Conservation (phyloP, 1,140 invertebrate genomes). For the Lasioglossum baleicum region DNA sequence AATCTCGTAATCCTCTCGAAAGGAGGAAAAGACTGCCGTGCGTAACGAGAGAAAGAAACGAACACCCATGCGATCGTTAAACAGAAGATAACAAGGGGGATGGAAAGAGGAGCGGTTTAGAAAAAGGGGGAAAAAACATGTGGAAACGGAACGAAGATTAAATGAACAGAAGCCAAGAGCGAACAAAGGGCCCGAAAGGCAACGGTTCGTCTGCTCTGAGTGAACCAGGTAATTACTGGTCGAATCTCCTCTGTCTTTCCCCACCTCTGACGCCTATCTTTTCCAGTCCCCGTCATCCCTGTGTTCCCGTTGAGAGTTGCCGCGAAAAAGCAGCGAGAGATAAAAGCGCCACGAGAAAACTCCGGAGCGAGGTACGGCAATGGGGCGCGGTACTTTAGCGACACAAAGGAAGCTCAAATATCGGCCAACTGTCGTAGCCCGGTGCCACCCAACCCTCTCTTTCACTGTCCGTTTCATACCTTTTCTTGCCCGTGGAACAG, state of each 20-base stretch:
- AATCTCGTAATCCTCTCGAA: background rate
- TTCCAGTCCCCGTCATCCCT: conserved; percentile 25
- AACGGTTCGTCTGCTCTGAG: conserved; percentile 60
- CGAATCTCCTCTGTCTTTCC: conserved; percentile 51
- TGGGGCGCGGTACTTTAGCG: conserved; percentile 64
- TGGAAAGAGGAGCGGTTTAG: conserved; percentile 12
- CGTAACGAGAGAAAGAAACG: conserved; percentile 1
- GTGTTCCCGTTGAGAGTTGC: conserved; percentile 47
- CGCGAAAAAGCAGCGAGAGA: conserved; percentile 51
- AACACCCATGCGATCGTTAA: conserved; percentile 34
- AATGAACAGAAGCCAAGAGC: conserved; percentile 58
- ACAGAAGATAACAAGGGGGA: conserved; percentile 49
- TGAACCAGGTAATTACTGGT: conserved; percentile 65
- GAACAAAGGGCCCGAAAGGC: conserved; percentile 57
- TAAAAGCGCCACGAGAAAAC: conserved; percentile 63
- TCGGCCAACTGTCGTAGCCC: conserved; percentile 69
- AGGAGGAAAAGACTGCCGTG: conserved; percentile 25
- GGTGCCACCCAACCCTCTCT: conserved; percentile 57
- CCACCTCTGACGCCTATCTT: conserved; percentile 48
- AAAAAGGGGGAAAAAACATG: conserved; percentile 39
- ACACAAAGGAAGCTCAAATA: conserved; percentile 69
- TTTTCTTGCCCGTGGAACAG: conserved; percentile 31
- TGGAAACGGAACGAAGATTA: conserved; percentile 56
- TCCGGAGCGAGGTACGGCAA: conserved; percentile 52
- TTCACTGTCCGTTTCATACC: conserved; percentile 50